Base-by-base conservation (phyloP, 2,888 invertebrate species). In the Agriotes lineatus region DNA sequence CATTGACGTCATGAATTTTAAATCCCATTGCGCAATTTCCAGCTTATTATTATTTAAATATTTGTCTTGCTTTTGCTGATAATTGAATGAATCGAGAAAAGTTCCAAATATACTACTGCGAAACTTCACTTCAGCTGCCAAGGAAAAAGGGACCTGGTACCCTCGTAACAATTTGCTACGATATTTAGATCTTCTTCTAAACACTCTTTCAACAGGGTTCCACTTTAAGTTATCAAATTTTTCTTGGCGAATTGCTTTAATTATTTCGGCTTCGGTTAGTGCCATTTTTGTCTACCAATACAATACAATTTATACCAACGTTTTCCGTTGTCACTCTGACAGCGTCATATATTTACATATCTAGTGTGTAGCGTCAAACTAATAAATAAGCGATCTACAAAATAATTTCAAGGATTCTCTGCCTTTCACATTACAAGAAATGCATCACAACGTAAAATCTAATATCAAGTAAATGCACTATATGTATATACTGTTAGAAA, bases 31-130 rank as follows among this genome's bases (percentile, higher is more conserved):
- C 4, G 77, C 71, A 44, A 82, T 78, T 10, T 65, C 73, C 19
- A 81, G 54, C 73, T 82, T 82, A 30, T 78, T 78, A 12, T 75
- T 72, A 50, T 81, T 80, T 2, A 78, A 45, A 14, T 60, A 50
- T 18, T 67, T 61, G 52, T 78, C 72, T 54, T 81, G 81, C 10
- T 66, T 35, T 67, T 82, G 80, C 14, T 74, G 73, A 9, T 54
- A 45, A 62, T 82, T 82, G 57, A 79, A 76, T 33, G 68, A 58
- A 44, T 78, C 70, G 42, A 83, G 62, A 60, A 78, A 82, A n/a
- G 73, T 70, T 20, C 83, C 82, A 33, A 82, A 78, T 16, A 78
- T 62, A 1, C 81, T 80, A 22, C 72, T 66, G 20, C 72, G 72
- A 25, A 79, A 72, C 66, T 76, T 75, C 5, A 74, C 48, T 14